Evolutionary conservation across 2,797 vertebrate species (phyloP).

Genomic region (Staurois parvus): DNA sequence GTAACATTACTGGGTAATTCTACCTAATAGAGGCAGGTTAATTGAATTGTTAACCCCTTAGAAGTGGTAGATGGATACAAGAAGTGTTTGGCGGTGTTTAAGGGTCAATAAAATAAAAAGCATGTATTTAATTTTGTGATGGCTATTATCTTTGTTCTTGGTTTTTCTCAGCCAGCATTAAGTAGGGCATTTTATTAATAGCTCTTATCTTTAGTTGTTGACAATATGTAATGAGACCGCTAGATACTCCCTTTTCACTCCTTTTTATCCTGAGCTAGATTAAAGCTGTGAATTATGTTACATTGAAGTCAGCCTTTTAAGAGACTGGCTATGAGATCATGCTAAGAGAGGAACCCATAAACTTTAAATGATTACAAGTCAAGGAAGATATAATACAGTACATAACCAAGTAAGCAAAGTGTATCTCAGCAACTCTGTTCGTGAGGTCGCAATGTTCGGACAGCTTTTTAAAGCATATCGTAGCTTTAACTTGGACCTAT

Average conservation of each 20-base stretch:
- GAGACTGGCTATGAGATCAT: conserved; percentile 17
- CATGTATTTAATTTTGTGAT: conserved; percentile 27
- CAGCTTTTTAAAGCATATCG: conserved; percentile 20
- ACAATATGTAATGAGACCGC: conserved; percentile 42
- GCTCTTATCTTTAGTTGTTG: conserved; percentile 45
- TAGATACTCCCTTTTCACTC: conserved; percentile 47
- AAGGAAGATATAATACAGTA: conserved; percentile 37
- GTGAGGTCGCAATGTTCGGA: conserved; percentile 28
- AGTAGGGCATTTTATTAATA: conserved; percentile 43
- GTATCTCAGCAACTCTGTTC: conserved; percentile 25
- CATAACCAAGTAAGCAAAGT: conserved; percentile 26
- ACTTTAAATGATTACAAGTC: conserved; percentile 44
- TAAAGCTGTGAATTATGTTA: conserved; percentile 48
- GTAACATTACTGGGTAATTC: conserved; percentile 25
- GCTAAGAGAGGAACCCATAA: conserved; percentile 44
- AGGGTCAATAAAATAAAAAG: conserved; percentile 35
- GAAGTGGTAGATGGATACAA: background rate
- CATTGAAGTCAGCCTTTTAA: conserved; percentile 8
- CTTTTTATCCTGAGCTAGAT: conserved; percentile 43
- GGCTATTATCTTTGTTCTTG: conserved; percentile 36
- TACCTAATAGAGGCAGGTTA: conserved; percentile 28
- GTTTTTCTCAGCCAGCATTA: conserved; percentile 26
- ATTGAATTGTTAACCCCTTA: conserved; percentile 45
- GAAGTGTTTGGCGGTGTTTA: background rate
- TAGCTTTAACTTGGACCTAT: background rate